Percentiles rank a stretch among this genome's conserved stretches.
Evolutionary conservation across 2,113 vertebrate species (phyloP).

Genomic region (Azemiops feae): DNA sequence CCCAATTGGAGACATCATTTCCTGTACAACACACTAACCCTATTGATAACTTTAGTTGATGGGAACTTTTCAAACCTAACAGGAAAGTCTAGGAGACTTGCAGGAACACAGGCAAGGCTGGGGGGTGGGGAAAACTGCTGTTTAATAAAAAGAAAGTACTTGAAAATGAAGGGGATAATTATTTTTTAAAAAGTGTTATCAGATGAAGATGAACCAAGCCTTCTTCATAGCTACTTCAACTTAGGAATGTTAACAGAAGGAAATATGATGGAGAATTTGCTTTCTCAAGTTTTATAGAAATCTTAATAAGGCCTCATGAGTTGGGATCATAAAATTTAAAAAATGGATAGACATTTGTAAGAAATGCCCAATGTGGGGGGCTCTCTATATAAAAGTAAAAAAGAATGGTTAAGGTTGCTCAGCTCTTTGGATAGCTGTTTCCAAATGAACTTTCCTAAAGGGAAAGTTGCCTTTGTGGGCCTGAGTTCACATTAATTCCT

Average conservation of each 20-base stretch:
- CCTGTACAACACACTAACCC: constrained; percentile 83
- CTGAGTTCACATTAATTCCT: background rate
- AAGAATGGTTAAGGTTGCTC: background rate
- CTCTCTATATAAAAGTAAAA: background rate
- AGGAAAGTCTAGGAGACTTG: constrained; percentile 71
- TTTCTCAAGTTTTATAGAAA: background rate
- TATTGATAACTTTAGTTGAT: constrained; percentile 80
- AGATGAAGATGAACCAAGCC: background rate
- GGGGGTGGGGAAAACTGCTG: background rate
- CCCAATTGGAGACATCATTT: constrained; percentile 82
- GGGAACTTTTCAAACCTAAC: constrained; percentile 75
- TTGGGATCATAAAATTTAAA: background rate
- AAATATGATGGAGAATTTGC: constrained; percentile 1
- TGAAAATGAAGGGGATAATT: background rate
- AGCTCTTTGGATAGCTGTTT: background rate
- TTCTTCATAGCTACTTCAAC: background rate
- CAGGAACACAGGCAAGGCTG: constrained; percentile 57
- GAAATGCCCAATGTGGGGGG: background rate
- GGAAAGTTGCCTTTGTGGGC: background rate
- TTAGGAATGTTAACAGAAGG: background rate
- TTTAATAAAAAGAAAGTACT: constrained; percentile 23
- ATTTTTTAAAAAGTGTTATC: background rate
- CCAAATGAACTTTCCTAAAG: background rate
- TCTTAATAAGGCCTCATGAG: background rate
- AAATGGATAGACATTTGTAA: background rate